A percentile compares a stretch with the other conserved stretches of the same genome.
Evolutionary conservation across 2,888 invertebrate species (phyloP).

Genomic region (Glyphotaelius pellucidus): DNA sequence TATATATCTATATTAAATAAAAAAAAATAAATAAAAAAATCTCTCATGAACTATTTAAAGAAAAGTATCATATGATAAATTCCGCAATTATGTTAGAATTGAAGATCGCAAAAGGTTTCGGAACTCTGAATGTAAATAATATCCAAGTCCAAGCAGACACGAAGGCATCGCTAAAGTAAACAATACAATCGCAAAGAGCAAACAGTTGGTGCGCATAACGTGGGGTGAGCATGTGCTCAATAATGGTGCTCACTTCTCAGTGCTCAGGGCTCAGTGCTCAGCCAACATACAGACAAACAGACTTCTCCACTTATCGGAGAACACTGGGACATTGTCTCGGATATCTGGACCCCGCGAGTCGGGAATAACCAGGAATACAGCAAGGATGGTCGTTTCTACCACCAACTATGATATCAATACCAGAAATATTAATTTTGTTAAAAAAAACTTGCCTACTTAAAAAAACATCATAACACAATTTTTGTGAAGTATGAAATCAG

Average conservation of each 20-base stretch:
- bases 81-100: neutral
- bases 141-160: conserved; percentile 50
- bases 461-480: no score
- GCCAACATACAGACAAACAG: neutral
- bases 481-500: no score
- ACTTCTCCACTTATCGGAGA: conserved; percentile 9
- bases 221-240: neutral
- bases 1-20: no score
- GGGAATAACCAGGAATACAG: neutral
- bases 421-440: no score
- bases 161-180: conserved; percentile 59
- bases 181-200: conserved; percentile 41
- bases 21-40: no score
- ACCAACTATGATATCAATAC: no score
- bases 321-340: conserved; percentile 11
- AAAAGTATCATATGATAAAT: neutral
- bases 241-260: neutral
- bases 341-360: neutral
- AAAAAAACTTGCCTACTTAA: no score
- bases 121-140: neutral
- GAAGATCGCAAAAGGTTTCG: neutral
- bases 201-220: conserved; percentile 29
- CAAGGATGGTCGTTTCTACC: no score
- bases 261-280: neutral
- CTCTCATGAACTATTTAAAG: neutral